A percentile compares a stretch with the other conserved stretches of the same genome.
These are phyloP conservation scores for Danio jaintianensis DNA, from an alignment of 2,797 vertebrate species.

Conservation along the genomic window DNA sequence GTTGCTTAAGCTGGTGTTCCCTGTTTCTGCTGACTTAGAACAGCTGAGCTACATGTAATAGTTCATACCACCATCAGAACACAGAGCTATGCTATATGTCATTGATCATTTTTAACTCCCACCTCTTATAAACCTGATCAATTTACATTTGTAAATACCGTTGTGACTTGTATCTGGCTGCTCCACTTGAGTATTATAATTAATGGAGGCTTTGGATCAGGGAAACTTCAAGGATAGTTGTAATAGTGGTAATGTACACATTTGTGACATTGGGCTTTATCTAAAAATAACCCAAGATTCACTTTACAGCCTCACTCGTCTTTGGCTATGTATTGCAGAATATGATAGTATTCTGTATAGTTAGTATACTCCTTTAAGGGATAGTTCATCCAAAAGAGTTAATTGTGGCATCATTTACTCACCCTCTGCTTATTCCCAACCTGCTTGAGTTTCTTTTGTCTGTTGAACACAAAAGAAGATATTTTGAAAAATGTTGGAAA, in stretches of 20 bases:
- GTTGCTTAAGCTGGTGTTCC: slow-evolving; percentile 40
- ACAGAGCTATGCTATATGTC: slow-evolving; percentile 22
- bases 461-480: too few species aligned
- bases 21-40: slow-evolving; percentile 38
- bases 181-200: not conserved
- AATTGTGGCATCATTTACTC: too few species aligned
- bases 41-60: slow-evolving; percentile 21
- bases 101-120: not conserved
- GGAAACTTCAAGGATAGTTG: not conserved
- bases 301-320: not conserved
- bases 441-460: too few species aligned
- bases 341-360: too few species aligned
- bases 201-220: not conserved
- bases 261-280: not conserved
- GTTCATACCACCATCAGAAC: not conserved
- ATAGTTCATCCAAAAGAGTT: too few species aligned
- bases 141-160: not conserved
- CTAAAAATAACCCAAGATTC: not conserved
- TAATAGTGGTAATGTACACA: not conserved
- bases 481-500: too few species aligned
- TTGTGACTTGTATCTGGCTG: slow-evolving; percentile 8
- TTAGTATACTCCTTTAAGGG: too few species aligned
- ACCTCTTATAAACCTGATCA: not conserved
- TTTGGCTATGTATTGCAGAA: too few species aligned
- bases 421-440: too few species aligned